These are phyloP conservation scores for Tetragonisca angustula DNA, from an alignment of 2,888 invertebrate genomes.

Conservation along the genomic window DNA sequence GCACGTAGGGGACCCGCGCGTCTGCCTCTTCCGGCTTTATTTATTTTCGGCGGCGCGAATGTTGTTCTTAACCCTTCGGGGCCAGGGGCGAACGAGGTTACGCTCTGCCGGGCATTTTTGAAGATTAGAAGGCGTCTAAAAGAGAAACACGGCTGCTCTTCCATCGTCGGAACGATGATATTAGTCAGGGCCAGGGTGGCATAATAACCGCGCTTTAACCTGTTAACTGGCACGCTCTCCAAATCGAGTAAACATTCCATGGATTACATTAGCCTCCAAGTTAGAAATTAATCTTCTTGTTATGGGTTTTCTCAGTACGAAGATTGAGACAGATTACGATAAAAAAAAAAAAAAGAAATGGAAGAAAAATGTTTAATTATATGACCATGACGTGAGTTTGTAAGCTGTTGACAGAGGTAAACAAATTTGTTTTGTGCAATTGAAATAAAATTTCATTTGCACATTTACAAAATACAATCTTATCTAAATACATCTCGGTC, in stretches of 20 bases:
- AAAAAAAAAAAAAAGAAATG: background rate
- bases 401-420: no score
- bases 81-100: constrained; percentile 30
- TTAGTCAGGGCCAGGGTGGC: constrained; percentile 18
- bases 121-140: constrained; percentile 35
- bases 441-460: no score
- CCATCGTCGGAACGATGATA: constrained; percentile 26
- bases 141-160: constrained; percentile 1
- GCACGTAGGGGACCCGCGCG: constrained; percentile 14
- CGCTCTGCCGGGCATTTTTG: constrained; percentile 18
- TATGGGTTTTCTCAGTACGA: background rate
- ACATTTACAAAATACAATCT: background rate
- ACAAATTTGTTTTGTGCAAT: no score
- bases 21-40: constrained; percentile 51
- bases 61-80: constrained; percentile 53
- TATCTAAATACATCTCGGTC: background rate
- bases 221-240: background rate
- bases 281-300: background rate
- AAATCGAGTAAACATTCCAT: background rate
- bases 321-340: background rate
- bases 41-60: constrained; percentile 57
- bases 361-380: background rate
- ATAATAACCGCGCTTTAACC: constrained; percentile 58
- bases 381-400: background rate
- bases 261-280: no score